A percentile compares a stretch with the other conserved stretches of the same genome.
These are phyloP conservation scores for Thaleichthys pacificus DNA, from an alignment of 2,797 vertebrate species.

Conservation along the genomic window DNA sequence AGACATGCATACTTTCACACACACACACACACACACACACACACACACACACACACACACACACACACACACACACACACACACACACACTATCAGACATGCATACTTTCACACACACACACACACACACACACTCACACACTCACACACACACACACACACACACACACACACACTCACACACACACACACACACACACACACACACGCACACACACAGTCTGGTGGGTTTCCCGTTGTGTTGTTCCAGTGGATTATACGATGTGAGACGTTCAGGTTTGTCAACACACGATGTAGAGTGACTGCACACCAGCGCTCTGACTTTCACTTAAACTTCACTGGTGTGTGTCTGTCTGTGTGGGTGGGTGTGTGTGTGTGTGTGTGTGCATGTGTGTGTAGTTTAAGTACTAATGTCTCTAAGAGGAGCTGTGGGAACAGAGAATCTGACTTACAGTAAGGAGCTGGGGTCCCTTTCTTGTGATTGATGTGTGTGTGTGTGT, in stretches of 20 bases:
- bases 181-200: slow-evolving; percentile 16
- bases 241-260: background rate
- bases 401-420: too few relatives aligned
- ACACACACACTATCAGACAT: background rate
- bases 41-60: slow-evolving; percentile 17
- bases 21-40: slow-evolving; percentile 8
- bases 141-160: slow-evolving; percentile 8
- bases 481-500: too few relatives aligned
- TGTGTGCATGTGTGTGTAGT: too few relatives aligned
- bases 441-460: too few relatives aligned
- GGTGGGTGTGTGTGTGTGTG: background rate
- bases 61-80: slow-evolving; percentile 5
- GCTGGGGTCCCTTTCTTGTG: too few relatives aligned
- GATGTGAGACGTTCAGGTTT: background rate
- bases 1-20: background rate
- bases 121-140: slow-evolving; percentile 8
- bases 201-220: too few relatives aligned
- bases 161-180: slow-evolving; percentile 4
- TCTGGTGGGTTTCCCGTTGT: background rate
- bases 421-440: too few relatives aligned
- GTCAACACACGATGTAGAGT: background rate
- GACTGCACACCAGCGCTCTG: background rate
- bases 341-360: background rate
- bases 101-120: background rate
- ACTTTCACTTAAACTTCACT: background rate